phyloP scores from a whole-genome alignment of 2,888 invertebrate species.

The Scaptomyza cyrtandrae region DNA sequence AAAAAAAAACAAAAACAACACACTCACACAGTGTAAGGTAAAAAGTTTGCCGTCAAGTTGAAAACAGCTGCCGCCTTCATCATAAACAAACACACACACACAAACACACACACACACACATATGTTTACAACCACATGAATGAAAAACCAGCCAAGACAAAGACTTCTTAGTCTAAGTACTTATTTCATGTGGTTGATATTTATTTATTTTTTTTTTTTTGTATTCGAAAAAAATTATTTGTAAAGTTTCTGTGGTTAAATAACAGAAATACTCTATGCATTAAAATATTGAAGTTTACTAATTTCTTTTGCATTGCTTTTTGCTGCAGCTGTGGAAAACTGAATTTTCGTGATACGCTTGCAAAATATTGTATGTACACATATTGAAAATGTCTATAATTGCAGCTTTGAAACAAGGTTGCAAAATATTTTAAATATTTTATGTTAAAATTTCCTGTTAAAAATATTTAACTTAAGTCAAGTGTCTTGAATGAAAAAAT shows the following conservation, averaged over 20 bases:
- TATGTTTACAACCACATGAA: slow-evolving; percentile 10
- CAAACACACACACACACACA: not conserved
- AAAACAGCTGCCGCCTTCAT: slow-evolving; percentile 50
- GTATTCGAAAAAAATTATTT: slow-evolving; percentile 58
- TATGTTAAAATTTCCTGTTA: no score
- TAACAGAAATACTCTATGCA: slow-evolving; percentile 36
- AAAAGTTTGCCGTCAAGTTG: slow-evolving; percentile 60
- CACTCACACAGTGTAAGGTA: slow-evolving; percentile 15
- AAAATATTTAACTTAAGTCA: no score
- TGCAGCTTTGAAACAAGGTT: not conserved
- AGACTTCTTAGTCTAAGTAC: slow-evolving; percentile 42
- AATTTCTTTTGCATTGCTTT: not conserved
- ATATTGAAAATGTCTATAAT: not conserved
- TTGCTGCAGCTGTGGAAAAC: slow-evolving; percentile 12
- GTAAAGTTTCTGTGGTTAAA: slow-evolving; percentile 66
- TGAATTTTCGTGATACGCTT: slow-evolving; percentile 33
- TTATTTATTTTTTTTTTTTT: not conserved
- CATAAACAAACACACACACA: slow-evolving; percentile 56
- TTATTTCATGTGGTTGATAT: slow-evolving; percentile 29
- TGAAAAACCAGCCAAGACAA: slow-evolving; percentile 8
- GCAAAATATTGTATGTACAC: not conserved
- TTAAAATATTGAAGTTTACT: slow-evolving; percentile 20
- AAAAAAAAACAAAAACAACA: no score
- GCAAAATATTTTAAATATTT: slow-evolving; percentile 1
- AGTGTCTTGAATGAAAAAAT: no score